Evolutionary conservation across 2,797 vertebrate species (phyloP).

Genomic region (Apogon talboti): DNA sequence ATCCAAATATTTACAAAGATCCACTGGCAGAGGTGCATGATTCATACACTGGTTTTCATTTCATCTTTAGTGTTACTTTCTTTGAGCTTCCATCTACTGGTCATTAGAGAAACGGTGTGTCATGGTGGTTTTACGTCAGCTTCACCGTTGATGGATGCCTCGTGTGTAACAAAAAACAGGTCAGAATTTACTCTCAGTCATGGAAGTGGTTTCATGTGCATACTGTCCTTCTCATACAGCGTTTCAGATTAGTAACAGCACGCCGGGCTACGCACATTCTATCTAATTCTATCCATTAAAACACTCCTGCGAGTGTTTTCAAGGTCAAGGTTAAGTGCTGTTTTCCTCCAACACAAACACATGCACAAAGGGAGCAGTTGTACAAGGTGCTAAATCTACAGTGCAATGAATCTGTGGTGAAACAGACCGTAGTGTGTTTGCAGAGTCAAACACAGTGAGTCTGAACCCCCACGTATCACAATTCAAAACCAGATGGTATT

Average conservation of each 20-base stretch:
- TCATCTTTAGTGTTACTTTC: too few species aligned
- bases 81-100: too few species aligned
- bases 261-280: slow-evolving; percentile 3
- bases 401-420: neutral
- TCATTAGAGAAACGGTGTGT: too few species aligned
- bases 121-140: neutral
- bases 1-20: too few species aligned
- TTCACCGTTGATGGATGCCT: slow-evolving; percentile 8
- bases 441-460: neutral
- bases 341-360: slow-evolving; percentile 14
- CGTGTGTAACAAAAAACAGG: neutral
- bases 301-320: slow-evolving; percentile 23
- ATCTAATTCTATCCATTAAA: slow-evolving; percentile 1
- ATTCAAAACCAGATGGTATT: slow-evolving; percentile 49
- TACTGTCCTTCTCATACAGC: neutral
- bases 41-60: too few species aligned
- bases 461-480: slow-evolving; percentile 9
- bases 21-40: too few species aligned
- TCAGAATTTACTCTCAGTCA: neutral
- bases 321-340: slow-evolving; percentile 31
- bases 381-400: neutral
- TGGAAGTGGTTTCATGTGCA: slow-evolving; percentile 29
- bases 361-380: neutral
- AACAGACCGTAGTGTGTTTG: neutral
- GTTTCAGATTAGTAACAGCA: slow-evolving; percentile 9